A percentile compares a stretch with the other conserved stretches of the same genome.
These are phyloP conservation scores for Pardalotus punctatus DNA, from an alignment of 2,113 vertebrate species.

Conservation along the genomic window DNA sequence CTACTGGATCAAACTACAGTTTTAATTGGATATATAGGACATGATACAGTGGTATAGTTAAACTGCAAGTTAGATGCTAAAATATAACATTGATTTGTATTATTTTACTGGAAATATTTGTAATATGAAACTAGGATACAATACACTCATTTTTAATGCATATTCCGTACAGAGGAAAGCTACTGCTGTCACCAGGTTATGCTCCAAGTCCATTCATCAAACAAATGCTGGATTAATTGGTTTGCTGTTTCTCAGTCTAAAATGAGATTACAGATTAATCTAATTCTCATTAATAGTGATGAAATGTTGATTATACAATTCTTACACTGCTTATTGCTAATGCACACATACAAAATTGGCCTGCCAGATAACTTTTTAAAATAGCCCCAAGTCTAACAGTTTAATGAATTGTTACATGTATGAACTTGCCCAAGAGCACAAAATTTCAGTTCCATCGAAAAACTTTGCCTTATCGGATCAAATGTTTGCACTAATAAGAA, in stretches of 20 bases:
- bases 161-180: constrained; percentile 48
- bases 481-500: not conserved
- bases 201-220: constrained; percentile 54
- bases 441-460: not conserved
- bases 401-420: not conserved
- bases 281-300: constrained; percentile 45
- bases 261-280: constrained; percentile 35
- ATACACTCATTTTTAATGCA: constrained; percentile 70
- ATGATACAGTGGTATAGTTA: constrained; percentile 73
- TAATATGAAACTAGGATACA: constrained; percentile 69
- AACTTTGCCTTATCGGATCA: not conserved
- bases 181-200: constrained; percentile 41
- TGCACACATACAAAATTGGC: not conserved
- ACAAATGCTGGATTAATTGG: constrained; percentile 57
- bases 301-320: constrained; percentile 3
- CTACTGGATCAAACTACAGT: constrained; percentile 73
- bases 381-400: not conserved
- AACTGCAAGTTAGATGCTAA: constrained; percentile 71
- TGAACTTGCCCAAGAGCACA: not conserved
- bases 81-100: constrained; percentile 79
- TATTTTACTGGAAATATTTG: constrained; percentile 82
- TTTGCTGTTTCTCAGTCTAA: constrained; percentile 47
- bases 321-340: not conserved
- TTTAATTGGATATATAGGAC: constrained; percentile 76
- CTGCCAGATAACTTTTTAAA: not conserved